Evolutionary conservation across 2,888 invertebrate species (phyloP).

Genomic region (Drosophila vallismaia): DNA sequence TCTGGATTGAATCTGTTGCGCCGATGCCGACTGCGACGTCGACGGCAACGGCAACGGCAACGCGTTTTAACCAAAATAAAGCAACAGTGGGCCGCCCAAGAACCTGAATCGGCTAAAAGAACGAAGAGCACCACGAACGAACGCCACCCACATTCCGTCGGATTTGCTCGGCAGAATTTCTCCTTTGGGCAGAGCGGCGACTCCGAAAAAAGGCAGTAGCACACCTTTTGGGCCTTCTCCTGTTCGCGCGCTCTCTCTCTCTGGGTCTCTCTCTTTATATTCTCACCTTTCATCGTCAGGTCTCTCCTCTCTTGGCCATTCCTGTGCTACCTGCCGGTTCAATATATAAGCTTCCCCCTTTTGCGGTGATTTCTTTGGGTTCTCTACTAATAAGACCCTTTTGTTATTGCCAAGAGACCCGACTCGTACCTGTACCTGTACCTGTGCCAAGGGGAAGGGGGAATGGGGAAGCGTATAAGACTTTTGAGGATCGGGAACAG

Average conservation of each 20-base stretch:
- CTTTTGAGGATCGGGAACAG: slow-evolving; percentile 56
- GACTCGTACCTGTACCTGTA: no score
- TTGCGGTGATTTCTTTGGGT: slow-evolving; percentile 53
- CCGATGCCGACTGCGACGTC: slow-evolving; percentile 29
- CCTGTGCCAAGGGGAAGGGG: no score
- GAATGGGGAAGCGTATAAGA: slow-evolving; percentile 50
- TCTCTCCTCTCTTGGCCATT: slow-evolving; percentile 54
- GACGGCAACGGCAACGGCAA: slow-evolving; percentile 49
- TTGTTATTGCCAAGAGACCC: slow-evolving; percentile 36
- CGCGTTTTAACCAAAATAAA: slow-evolving; percentile 77
- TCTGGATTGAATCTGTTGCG: slow-evolving; percentile 38
- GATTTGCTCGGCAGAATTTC: slow-evolving; percentile 59
- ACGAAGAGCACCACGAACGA: slow-evolving; percentile 8
- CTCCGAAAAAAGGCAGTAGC: slow-evolving; percentile 57
- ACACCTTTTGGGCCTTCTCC: slow-evolving; percentile 40
- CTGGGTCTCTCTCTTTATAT: not conserved
- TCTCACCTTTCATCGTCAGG: slow-evolving; percentile 7
- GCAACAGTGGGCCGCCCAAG: slow-evolving; percentile 69
- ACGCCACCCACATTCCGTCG: slow-evolving; percentile 38
- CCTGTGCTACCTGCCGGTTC: slow-evolving; percentile 44
- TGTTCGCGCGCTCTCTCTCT: slow-evolving; percentile 18
- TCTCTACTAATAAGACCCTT: slow-evolving; percentile 63
- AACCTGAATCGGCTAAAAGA: slow-evolving; percentile 61
- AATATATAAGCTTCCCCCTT: slow-evolving; percentile 11
- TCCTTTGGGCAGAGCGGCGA: slow-evolving; percentile 57